A percentile compares a stretch with the other conserved stretches of the same genome.
phyloP scores from a whole-genome alignment of 1,140 invertebrate genomes.

The Probaryconus sp. region DNA sequence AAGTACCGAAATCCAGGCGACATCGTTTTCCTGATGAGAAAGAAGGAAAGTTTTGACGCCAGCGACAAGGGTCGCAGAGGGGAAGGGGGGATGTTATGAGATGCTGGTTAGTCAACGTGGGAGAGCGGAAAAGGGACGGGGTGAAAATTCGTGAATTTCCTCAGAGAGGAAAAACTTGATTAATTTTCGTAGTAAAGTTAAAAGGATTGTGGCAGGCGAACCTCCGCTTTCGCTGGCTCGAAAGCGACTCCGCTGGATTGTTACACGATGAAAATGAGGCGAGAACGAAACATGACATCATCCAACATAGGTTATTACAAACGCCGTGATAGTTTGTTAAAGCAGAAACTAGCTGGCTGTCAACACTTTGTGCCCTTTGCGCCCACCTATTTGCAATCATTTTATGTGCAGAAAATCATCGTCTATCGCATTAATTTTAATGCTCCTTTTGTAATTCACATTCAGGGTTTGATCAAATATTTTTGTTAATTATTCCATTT shows the following conservation, averaged over 20 bases:
- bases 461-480: slow-evolving; percentile 21
- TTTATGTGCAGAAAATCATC: slow-evolving; percentile 28
- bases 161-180: slow-evolving; percentile 73
- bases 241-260: slow-evolving; percentile 34
- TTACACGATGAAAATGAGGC: slow-evolving; percentile 57
- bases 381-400: slow-evolving; percentile 56
- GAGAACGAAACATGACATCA: slow-evolving; percentile 60
- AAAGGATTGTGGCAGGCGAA: slow-evolving; percentile 48
- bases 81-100: slow-evolving; percentile 8
- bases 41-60: neutral
- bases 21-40: slow-evolving; percentile 57
- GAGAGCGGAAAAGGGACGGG: slow-evolving; percentile 24
- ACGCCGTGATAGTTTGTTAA: slow-evolving; percentile 71
- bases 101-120: slow-evolving; percentile 18
- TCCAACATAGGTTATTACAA: slow-evolving; percentile 74
- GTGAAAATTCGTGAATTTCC: slow-evolving; percentile 55
- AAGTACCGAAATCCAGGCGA: slow-evolving; percentile 50
- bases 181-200: slow-evolving; percentile 72
- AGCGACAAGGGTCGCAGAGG: neutral
- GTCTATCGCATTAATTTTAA: slow-evolving; percentile 41
- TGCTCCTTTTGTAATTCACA: slow-evolving; percentile 27
- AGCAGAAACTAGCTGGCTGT: slow-evolving; percentile 64
- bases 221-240: slow-evolving; percentile 16
- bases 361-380: slow-evolving; percentile 48
- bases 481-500: slow-evolving; percentile 47